Conservation (phyloP, 1,140 invertebrate species). For the Platyura marginata region DNA sequence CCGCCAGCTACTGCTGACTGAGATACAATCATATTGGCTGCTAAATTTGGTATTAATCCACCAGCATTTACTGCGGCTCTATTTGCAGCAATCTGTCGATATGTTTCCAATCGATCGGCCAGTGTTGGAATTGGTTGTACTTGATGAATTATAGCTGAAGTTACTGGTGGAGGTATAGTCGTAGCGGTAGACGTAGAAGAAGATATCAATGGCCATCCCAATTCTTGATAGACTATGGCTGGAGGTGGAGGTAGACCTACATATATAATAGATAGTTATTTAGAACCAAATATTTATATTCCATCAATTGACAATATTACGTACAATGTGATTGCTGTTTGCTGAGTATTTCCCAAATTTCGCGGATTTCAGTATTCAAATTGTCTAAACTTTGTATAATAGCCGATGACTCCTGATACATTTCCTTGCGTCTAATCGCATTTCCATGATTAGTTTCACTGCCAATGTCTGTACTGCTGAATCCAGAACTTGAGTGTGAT, state of each 20-base stretch:
- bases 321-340: conserved; percentile 28
- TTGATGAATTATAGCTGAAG: neutral
- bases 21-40: conserved; percentile 27
- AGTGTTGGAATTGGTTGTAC: conserved; percentile 28
- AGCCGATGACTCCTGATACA: conserved; percentile 41
- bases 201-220: conserved; percentile 27
- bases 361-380: conserved; percentile 47
- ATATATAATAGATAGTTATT: neutral
- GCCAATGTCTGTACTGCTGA: conserved; percentile 45
- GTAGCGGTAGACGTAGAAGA: neutral
- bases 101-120: conserved; percentile 29
- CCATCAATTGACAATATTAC: neutral
- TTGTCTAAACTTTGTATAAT: conserved; percentile 50
- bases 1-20: conserved; percentile 26
- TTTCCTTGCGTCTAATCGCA: conserved; percentile 13
- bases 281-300: neutral
- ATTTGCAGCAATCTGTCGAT: conserved; percentile 24
- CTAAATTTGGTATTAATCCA: conserved; percentile 11
- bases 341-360: conserved; percentile 46
- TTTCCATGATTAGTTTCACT: conserved; percentile 27
- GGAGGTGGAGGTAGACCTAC: neutral
- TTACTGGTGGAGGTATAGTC: neutral
- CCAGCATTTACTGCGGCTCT: conserved; percentile 9
- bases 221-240: neutral
- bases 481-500: conserved; percentile 44